Conservation (phyloP, 2,113 vertebrate species). For the Megaceryle torquata region DNA sequence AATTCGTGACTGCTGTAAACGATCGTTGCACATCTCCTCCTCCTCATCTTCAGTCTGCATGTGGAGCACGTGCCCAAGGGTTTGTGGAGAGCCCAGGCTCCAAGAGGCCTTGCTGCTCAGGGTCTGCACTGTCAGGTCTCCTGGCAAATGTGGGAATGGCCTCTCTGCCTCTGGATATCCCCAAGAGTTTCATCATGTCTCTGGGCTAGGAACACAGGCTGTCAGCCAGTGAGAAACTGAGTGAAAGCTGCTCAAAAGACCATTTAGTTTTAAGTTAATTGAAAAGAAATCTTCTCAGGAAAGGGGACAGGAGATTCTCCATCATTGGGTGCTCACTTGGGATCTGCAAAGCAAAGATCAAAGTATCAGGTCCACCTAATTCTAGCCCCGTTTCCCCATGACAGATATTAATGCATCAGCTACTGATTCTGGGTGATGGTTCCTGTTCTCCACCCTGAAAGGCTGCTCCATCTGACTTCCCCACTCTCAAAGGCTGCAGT, state of each 20-base stretch:
- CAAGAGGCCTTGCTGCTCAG: background rate
- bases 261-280: background rate
- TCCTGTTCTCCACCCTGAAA: background rate
- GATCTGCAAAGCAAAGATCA: background rate
- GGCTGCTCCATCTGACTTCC: background rate
- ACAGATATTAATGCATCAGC: background rate
- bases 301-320: background rate
- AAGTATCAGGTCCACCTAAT: background rate
- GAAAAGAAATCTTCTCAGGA: background rate
- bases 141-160: background rate
- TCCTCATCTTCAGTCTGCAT: background rate
- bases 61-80: background rate
- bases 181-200: background rate
- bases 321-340: rapidly evolving
- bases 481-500: background rate
- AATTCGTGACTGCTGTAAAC: background rate
- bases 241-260: background rate
- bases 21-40: background rate
- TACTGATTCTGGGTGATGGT: background rate
- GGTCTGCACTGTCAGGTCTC: background rate
- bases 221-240: background rate
- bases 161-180: background rate
- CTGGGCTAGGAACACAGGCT: background rate
- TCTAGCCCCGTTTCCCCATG: background rate
- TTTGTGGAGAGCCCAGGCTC: background rate